Base-by-base conservation (phyloP, 92 coral and sea anemone species). In the Nematostella vectensis region DNA sequence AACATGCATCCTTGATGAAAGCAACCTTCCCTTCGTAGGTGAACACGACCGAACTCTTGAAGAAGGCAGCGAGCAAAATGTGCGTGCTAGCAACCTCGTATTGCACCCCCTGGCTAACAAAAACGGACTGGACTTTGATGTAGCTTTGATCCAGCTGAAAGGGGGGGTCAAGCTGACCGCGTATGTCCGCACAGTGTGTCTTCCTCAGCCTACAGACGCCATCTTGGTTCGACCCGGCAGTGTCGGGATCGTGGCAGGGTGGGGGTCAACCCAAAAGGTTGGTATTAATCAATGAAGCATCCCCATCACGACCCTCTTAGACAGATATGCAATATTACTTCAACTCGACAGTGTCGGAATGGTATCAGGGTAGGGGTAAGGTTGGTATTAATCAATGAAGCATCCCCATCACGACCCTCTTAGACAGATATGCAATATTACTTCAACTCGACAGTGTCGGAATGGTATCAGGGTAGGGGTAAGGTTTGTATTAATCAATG, bases 61-160 rank as follows among this genome's bases (percentile, higher is more conserved):
- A 17, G 99, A 79, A 30, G 99, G 99, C 3, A 82, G 82, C 19
- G 99, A 93, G 52, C 99, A 93, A 59, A 66, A 70, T 54, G 48
- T 75, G 4, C 65, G 87, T 0, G 88, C 77, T 10, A 52, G 47
- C 11, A 93, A 64, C 31, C n/a, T 80, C 22, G 3, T 43, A 69
- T 27, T 56, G 16, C 84, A 85, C 68, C 83, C 66, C 19, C 49
- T 43, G 27, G 70, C 82, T 8, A 36, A 65, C 28, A 29, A 3
- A 33, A 58, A 57, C 2, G 45, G 19, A 29, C 49, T 77, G 55
- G 99, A 78, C 33, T 65, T 59, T 18, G 98, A 86, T 50, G 47
- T 93, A 28, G 96, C 88, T 27, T 62, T 93, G 42, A 39, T 93
- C 3, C 71, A 80, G 47, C 70, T 93, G 8, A 47, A 48, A 23